Percentiles rank a stretch among this genome's conserved stretches.
phyloP scores from a whole-genome alignment of 1,140 invertebrate species.

The Listronotus bonariensis region DNA sequence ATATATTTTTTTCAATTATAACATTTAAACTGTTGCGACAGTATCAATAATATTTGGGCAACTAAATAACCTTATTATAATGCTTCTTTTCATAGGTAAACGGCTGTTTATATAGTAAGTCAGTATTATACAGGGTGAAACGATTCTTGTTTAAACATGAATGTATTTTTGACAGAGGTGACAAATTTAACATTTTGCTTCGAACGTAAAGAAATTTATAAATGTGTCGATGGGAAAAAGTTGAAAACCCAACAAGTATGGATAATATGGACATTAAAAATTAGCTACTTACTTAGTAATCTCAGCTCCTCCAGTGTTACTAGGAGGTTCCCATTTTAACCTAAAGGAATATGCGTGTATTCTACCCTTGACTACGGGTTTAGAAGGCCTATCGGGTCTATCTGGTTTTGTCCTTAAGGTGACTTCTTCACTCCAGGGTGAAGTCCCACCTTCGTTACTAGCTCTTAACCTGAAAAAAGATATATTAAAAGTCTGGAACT shows the following conservation, averaged over 20 bases:
- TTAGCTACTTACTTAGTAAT: conserved; percentile 58
- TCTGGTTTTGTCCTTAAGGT: conserved; percentile 76
- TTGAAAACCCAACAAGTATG: neutral
- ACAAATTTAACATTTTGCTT: too few relatives aligned
- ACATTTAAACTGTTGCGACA: too few relatives aligned
- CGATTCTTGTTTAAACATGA: too few relatives aligned
- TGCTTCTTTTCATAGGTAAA: too few relatives aligned
- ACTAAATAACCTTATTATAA: too few relatives aligned
- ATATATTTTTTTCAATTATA: too few relatives aligned
- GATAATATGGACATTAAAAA: too few relatives aligned
- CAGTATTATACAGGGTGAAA: too few relatives aligned
- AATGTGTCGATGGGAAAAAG: neutral
- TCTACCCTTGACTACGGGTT: conserved; percentile 77
- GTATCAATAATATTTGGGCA: too few relatives aligned
- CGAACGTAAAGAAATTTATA: neutral
- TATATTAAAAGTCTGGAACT: too few relatives aligned
- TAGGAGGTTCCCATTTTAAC: conserved; percentile 80
- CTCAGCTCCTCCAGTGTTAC: conserved; percentile 77
- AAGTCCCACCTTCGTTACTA: conserved; percentile 79
- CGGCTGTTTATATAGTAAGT: too few relatives aligned
- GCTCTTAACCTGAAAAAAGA: conserved; percentile 65
- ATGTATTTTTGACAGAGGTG: too few relatives aligned
- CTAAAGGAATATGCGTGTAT: conserved; percentile 77
- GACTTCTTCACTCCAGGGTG: conserved; percentile 81
- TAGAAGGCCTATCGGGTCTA: conserved; percentile 71